Evolutionary conservation across 1,140 invertebrate genomes (phyloP).

Genomic region (Grapholita molesta): DNA sequence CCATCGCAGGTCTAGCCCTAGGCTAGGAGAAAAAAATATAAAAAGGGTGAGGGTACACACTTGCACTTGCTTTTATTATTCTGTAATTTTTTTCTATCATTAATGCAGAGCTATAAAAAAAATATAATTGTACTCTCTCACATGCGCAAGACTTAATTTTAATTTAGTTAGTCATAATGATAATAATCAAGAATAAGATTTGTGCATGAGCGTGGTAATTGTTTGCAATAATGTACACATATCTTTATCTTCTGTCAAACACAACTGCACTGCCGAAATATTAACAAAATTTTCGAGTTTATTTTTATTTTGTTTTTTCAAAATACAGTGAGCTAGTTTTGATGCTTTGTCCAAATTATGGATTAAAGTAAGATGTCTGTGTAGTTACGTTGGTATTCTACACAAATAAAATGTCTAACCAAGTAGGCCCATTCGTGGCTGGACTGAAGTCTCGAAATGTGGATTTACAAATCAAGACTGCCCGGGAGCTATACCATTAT

Average conservation of each 20-base stretch:
- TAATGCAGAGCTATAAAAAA: too few species aligned
- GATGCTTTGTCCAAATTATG: neutral
- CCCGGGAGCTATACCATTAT: conserved; percentile 92
- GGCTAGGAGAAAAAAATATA: neutral
- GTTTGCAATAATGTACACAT: neutral
- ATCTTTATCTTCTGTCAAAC: neutral
- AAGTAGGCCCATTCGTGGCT: conserved; percentile 88
- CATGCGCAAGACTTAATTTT: too few species aligned
- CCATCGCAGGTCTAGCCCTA: neutral
- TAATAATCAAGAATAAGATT: neutral
- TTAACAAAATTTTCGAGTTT: neutral
- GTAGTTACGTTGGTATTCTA: neutral
- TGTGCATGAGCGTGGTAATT: neutral
- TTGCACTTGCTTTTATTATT: too few species aligned
- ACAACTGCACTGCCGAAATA: neutral
- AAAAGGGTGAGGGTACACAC: neutral
- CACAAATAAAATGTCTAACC: conserved; percentile 55
- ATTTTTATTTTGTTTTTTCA: conserved; percentile 3
- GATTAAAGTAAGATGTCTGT: neutral
- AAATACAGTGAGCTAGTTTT: neutral
- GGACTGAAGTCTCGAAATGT: conserved; percentile 94
- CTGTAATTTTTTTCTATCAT: too few species aligned
- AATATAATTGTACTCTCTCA: too few species aligned
- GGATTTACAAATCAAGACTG: conserved; percentile 90
- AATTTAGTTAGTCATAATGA: too few species aligned